These are phyloP conservation scores for Epizoanthus rinbou DNA, from an alignment of 92 coral and sea anemone species.

Conservation along the genomic window DNA sequence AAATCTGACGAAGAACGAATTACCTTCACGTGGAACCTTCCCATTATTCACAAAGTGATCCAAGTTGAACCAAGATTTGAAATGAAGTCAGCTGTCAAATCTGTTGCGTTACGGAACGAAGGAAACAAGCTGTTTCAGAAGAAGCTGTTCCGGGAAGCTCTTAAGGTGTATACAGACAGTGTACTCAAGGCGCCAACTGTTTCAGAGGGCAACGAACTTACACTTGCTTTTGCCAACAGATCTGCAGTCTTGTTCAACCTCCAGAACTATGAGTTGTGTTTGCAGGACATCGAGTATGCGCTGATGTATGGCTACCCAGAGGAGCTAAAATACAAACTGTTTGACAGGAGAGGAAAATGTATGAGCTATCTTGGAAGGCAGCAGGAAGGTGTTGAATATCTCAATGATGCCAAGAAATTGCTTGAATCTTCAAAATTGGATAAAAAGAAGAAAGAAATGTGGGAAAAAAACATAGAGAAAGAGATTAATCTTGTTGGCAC, in stretches of 20 bases:
- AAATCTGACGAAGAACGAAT: constrained; percentile 79
- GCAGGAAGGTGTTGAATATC: constrained; percentile 54
- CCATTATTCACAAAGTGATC: constrained; percentile 65
- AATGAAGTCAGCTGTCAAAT: constrained; percentile 64
- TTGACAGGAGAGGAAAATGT: constrained; percentile 89
- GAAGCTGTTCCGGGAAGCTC: constrained; percentile 60
- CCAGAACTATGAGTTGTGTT: constrained; percentile 60
- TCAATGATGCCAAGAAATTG: constrained; percentile 59
- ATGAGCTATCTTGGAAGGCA: constrained; percentile 45
- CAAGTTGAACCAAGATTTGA: constrained; percentile 53
- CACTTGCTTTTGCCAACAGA: constrained; percentile 92
- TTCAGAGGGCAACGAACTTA: constrained; percentile 55
- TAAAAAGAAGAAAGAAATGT: constrained; percentile 57
- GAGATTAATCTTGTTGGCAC: constrained; percentile 39
- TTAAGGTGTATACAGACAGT: constrained; percentile 73
- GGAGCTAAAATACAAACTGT: constrained; percentile 68
- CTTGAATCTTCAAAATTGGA: constrained; percentile 67
- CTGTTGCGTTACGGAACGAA: constrained; percentile 67
- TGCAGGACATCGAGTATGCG: constrained; percentile 75
- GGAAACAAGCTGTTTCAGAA: constrained; percentile 82
- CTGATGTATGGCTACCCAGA: constrained; percentile 71
- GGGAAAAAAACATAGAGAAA: constrained; percentile 64
- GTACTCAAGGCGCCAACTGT: constrained; percentile 65
- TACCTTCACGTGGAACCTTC: constrained; percentile 63
- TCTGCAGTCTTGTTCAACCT: constrained; percentile 87